phyloP scores from a whole-genome alignment of 2,797 vertebrate genomes.

The Momotus momota region DNA sequence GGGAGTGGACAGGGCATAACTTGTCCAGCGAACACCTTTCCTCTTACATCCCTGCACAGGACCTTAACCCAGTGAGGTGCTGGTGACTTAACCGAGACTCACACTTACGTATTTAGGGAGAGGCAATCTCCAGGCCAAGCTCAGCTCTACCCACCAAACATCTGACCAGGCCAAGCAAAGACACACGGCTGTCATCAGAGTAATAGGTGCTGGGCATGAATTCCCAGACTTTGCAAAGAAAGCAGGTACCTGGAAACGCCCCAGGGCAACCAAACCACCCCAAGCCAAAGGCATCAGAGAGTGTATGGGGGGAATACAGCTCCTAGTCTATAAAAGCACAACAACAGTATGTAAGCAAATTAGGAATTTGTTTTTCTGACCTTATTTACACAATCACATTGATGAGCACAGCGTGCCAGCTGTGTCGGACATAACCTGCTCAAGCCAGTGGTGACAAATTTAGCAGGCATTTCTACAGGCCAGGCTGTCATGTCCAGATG shows the following conservation, averaged over 20 bases:
- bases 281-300: background rate
- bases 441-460: background rate
- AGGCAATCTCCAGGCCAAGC: background rate
- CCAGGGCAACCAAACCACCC: accelerated
- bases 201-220: background rate
- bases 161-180: background rate
- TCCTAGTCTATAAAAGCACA: background rate
- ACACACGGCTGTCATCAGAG: background rate
- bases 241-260: background rate
- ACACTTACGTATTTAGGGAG: background rate
- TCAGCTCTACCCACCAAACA: background rate
- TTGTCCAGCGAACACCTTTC: accelerated
- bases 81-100: background rate
- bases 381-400: accelerated
- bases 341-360: accelerated
- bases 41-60: background rate
- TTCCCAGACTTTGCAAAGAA: background rate
- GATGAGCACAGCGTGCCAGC: background rate
- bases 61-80: background rate
- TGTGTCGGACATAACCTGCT: background rate
- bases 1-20: background rate
- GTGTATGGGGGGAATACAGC: background rate
- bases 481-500: background rate
- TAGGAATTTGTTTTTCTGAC: background rate
- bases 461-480: background rate